Evolutionary conservation across 2,113 vertebrate species (phyloP).

Genomic region (Mus pahari): DNA sequence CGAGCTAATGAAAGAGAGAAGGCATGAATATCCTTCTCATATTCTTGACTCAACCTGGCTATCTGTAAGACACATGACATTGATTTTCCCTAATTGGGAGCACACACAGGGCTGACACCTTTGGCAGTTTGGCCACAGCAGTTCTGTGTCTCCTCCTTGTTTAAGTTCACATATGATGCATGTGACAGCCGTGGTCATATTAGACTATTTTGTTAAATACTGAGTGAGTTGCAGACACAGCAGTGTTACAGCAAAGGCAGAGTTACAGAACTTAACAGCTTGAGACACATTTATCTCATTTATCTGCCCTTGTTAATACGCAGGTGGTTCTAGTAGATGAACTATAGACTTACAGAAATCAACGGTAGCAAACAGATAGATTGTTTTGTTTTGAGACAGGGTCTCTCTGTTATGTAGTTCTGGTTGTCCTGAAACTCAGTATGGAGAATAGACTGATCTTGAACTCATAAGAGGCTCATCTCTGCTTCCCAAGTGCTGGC

Average conservation of each 20-base stretch:
- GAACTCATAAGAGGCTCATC: neutral
- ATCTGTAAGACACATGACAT: constrained; percentile 58
- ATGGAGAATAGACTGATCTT: neutral
- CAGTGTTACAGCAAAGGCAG: constrained; percentile 43
- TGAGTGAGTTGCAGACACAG: constrained; percentile 55
- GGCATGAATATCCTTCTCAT: constrained; percentile 44
- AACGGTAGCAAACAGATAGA: constrained; percentile 45
- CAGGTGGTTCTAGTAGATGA: neutral
- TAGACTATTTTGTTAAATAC: constrained; percentile 69
- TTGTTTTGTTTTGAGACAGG: neutral
- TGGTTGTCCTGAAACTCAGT: neutral
- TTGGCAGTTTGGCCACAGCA: constrained; percentile 28
- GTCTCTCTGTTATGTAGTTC: neutral
- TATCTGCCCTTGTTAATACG: neutral
- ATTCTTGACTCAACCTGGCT: constrained; percentile 17
- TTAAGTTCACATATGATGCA: constrained; percentile 32
- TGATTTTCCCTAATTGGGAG: constrained; percentile 73
- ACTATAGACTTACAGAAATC: constrained; percentile 21
- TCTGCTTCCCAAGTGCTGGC: neutral
- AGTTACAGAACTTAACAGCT: constrained; percentile 41
- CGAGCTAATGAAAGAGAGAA: constrained; percentile 46
- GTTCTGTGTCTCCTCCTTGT: constrained; percentile 59
- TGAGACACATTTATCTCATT: constrained; percentile 9
- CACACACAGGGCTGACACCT: constrained; percentile 53
- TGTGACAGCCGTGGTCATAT: constrained; percentile 49